Percentiles rank a stretch among this genome's conserved stretches.
Conservation (phyloP, 2,797 vertebrate genomes). For the Gymnopithys bicolor region DNA sequence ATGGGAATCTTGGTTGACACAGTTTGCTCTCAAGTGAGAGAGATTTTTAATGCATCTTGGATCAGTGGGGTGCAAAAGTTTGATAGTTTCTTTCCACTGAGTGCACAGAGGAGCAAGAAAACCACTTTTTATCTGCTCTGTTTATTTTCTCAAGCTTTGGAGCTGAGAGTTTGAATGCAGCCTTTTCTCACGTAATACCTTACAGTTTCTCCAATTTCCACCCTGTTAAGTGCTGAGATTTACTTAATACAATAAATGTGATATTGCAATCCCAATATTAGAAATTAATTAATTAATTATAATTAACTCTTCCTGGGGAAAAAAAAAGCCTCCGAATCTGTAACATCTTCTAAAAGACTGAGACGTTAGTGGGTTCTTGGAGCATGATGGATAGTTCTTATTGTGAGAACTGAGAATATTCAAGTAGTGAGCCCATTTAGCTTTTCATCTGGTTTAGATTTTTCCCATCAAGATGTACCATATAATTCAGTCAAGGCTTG, state of each 20-base stretch:
- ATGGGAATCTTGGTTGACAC: neutral
- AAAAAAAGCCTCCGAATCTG: rapidly evolving
- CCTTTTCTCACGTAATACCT: neutral
- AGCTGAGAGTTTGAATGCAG: neutral
- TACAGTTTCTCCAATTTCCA: neutral
- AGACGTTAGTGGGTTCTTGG: neutral
- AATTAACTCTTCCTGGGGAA: neutral
- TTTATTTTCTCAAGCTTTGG: slow-evolving; percentile 41
- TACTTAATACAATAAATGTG: neutral
- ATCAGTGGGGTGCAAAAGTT: slow-evolving; percentile 40
- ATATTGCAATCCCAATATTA: neutral
- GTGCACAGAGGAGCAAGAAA: slow-evolving; percentile 19
- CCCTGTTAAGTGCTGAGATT: neutral
- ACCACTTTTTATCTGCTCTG: neutral
- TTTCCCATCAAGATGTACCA: neutral
- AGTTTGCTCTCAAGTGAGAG: slow-evolving; percentile 32
- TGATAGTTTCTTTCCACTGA: slow-evolving; percentile 65
- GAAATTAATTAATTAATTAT: neutral
- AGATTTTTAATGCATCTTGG: slow-evolving; percentile 50
- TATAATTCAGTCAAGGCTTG: neutral
- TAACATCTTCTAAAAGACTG: neutral
- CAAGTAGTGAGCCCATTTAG: neutral
- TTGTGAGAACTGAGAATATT: neutral
- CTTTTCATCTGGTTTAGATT: neutral
- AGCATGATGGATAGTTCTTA: neutral